Evolutionary conservation across 2,113 vertebrate species (phyloP).

Genomic region (Odobenus rosmarus): DNA sequence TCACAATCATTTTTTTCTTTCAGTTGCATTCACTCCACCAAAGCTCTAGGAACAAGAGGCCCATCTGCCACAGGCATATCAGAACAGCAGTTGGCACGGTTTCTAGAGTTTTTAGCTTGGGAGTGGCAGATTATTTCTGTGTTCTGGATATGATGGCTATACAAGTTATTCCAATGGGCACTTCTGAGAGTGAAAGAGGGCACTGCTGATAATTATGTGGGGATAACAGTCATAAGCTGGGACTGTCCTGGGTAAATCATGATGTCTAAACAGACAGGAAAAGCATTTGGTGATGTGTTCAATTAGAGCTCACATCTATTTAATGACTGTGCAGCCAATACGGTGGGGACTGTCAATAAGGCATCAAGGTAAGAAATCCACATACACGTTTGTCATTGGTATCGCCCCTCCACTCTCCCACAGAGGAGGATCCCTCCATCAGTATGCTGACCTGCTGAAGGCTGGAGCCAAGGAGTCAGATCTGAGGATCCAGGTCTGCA

Average conservation of each 20-base stretch:
- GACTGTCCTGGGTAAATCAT: not conserved
- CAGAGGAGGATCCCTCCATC: rapidly evolving
- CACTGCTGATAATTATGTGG: not conserved
- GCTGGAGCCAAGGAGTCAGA: not conserved
- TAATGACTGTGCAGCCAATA: not conserved
- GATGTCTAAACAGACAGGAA: not conserved
- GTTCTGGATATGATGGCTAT: not conserved
- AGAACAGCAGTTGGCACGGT: not conserved
- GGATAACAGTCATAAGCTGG: not conserved
- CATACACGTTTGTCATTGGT: not conserved
- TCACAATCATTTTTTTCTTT: not conserved
- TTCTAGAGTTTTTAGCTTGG: not conserved
- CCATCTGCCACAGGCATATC: not conserved
- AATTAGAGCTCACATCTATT: not conserved
- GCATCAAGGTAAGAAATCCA: not conserved
- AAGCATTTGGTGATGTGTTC: not conserved
- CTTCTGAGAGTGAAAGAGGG: not conserved
- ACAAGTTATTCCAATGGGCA: not conserved
- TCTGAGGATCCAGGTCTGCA: not conserved
- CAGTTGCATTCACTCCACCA: not conserved
- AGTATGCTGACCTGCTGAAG: not conserved
- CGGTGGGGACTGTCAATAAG: not conserved
- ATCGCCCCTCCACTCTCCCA: not conserved
- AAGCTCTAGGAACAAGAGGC: constrained; percentile 1
- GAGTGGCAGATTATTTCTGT: not conserved